phyloP scores from a whole-genome alignment of 2,888 invertebrate species.

The Unio pictorum region DNA sequence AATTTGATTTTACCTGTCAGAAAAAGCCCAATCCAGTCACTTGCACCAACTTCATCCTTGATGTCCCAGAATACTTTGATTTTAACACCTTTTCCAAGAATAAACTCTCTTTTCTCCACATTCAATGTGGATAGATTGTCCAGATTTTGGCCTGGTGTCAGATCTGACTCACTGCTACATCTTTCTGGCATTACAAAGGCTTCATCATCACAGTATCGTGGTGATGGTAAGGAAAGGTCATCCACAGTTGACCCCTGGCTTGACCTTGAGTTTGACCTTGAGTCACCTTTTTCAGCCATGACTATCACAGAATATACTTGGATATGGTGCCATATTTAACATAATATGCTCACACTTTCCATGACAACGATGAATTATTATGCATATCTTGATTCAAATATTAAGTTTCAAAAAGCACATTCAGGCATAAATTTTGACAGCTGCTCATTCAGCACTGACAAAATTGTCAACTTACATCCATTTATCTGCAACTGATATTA shows the following conservation, averaged over 20 bases:
- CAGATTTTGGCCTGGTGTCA: constrained; percentile 41
- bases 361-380: too few relatives aligned
- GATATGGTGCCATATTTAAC: too few relatives aligned
- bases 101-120: constrained; percentile 63
- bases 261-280: constrained; percentile 34
- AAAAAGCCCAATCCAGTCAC: constrained; percentile 73
- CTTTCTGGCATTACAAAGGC: constrained; percentile 56
- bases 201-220: constrained; percentile 37
- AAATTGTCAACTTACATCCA: too few relatives aligned
- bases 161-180: constrained; percentile 64
- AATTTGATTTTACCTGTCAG: constrained; percentile 57
- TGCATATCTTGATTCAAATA: too few relatives aligned
- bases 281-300: constrained; percentile 35
- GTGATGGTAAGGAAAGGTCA: constrained; percentile 57
- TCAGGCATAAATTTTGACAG: too few relatives aligned
- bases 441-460: too few relatives aligned
- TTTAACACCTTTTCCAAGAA: constrained; percentile 52
- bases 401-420: too few relatives aligned
- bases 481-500: too few relatives aligned
- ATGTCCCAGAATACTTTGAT: constrained; percentile 71
- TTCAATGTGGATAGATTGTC: constrained; percentile 61
- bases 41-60: constrained; percentile 66
- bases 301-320: background rate
- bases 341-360: too few relatives aligned
- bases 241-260: constrained; percentile 43